Base-by-base conservation (phyloP, 2,113 vertebrate species). In the Tupaia tana region DNA sequence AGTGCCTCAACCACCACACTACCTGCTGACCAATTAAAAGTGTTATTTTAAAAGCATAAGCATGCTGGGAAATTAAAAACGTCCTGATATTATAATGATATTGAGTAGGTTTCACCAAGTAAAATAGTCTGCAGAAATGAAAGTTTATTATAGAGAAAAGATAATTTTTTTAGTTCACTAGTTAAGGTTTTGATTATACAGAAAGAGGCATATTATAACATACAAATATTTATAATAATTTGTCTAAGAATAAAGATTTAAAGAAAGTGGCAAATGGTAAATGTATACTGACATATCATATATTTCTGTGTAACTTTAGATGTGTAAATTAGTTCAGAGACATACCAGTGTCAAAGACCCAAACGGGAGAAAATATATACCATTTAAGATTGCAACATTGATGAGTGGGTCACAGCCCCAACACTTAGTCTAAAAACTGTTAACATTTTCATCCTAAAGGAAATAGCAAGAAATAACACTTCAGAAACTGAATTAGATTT, bases 401-500 rank as follows among this genome's bases (percentile, higher is more conserved):
- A 10, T 88, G 59, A 82, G 9, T 52, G 94, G 63, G 85, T 82
- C 25, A 78, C 0, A 43, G 63, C 27, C 24, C 15, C 19, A 31
- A 77, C 0, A 74, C 0, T 34, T 86, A 34, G 15, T 85, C 34
- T 70, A 88, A 82, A 89, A 81, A 69, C 56, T 90, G 20, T 91
- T 74, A 71, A 34, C 52, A 79, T 70, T 64, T 82, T 70, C 58
- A 94, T 79, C 29, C 34, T 93, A 88, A 94, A 73, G 11, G 31
- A 89, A 93, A 96, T 73, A 89, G 25, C 15, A 83, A 83, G n/a
- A 75, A 66, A 79, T 31, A 52, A 12, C 43, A 82, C 34, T 69
- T 71, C 29, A 80, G 56, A 93, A 87, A 73, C 27, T 81, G 83
- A 34, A 63, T 95, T 89, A 94, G 67, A 81, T 87, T 92, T 88